Evolutionary conservation across 2,113 vertebrate genomes (phyloP).

Genomic region (Talpa occidentalis): DNA sequence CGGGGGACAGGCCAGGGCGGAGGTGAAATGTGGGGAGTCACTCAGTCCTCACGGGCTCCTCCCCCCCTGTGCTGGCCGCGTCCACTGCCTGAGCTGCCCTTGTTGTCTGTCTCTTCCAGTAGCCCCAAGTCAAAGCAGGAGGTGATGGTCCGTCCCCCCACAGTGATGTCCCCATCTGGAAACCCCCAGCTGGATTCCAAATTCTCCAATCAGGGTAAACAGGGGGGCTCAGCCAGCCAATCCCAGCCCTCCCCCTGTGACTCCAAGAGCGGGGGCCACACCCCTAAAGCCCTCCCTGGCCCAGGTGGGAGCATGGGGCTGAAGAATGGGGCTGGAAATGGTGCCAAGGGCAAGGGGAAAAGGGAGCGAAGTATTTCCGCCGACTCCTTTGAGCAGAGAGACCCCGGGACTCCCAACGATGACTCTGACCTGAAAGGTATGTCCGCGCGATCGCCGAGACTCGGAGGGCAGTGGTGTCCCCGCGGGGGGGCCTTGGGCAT

Average conservation of each 20-base stretch:
- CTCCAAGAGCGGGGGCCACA: slow-evolving; percentile 94
- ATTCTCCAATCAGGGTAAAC: slow-evolving; percentile 99
- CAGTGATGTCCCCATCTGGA: slow-evolving; percentile 99
- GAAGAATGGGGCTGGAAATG: slow-evolving; percentile 96
- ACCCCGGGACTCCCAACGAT: slow-evolving; percentile 94
- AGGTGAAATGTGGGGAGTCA: slow-evolving; percentile 55
- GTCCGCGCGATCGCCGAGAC: too few species aligned
- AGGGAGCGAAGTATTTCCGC: slow-evolving; percentile 97
- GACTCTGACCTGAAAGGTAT: slow-evolving; percentile 95
- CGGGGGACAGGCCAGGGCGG: slow-evolving; percentile 36
- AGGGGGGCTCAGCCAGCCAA: slow-evolving; percentile 96
- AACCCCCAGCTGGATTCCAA: slow-evolving; percentile 99
- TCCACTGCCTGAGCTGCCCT: too few species aligned
- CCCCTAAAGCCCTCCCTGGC: slow-evolving; percentile 93
- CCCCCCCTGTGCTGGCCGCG: too few species aligned
- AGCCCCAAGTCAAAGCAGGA: slow-evolving; percentile 99
- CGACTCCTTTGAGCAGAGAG: slow-evolving; percentile 97
- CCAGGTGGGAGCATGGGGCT: slow-evolving; percentile 96
- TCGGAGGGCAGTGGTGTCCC: too few species aligned
- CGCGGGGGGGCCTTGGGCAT: too few species aligned
- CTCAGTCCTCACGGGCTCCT: slow-evolving; percentile 68
- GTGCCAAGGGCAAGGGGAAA: slow-evolving; percentile 98
- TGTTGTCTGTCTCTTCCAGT: slow-evolving; percentile 82
- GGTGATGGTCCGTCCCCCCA: slow-evolving; percentile 99
- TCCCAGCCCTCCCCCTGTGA: slow-evolving; percentile 98